Base-by-base conservation (phyloP, 92 coral and sea anemone genomes). In the Anthopleura xanthogrammica region DNA sequence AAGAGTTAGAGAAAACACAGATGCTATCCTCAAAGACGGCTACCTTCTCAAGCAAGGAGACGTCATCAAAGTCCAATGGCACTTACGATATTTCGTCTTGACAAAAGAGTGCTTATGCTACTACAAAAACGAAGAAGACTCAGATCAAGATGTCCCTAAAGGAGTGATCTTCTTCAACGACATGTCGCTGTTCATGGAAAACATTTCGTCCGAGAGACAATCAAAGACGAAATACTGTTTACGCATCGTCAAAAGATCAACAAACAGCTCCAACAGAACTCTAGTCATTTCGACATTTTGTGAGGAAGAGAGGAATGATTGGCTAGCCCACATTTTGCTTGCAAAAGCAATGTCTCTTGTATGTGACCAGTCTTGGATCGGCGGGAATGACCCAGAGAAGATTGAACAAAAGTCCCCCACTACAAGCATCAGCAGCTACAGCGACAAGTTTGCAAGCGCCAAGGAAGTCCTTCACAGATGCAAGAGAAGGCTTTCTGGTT, bases 31-130 rank as follows among this genome's bases (percentile, higher is more conserved):
- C 8, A 92, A 91, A 79, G 82, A 89, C 52, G 98, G 98, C 3
- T 94, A 94, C 83, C 89, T 94, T 13, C 85, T 91, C 24, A 94
- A 94, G 85, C 95, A 92, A 83, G 92, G 98, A 62, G 98, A 94
- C 11, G 84, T 91, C 50, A 78, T 94, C 43, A 91, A 89, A 77
- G 68, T 85, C 7, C 95, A 94, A 41, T 94, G 98, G 98, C 91
- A 94, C 66, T 85, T 89, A 16, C 81, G 98, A 62, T 94, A 94
- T 77, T 94, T 94, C 60, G 95, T 94, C 40, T 88, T 94, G 3
- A 92, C 87, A 40, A 94, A 89, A 88, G 98, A 94, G 81, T 94
- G 95, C 54, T 86, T 94, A 40, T 94, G 98, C 73, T 94, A 94
- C 83, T 94, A 94, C 78, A 85, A 83, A 29, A 94, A 64, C 7